These are phyloP conservation scores for Saccostrea cuccullata DNA, from an alignment of 1,140 invertebrate genomes.

Conservation along the genomic window DNA sequence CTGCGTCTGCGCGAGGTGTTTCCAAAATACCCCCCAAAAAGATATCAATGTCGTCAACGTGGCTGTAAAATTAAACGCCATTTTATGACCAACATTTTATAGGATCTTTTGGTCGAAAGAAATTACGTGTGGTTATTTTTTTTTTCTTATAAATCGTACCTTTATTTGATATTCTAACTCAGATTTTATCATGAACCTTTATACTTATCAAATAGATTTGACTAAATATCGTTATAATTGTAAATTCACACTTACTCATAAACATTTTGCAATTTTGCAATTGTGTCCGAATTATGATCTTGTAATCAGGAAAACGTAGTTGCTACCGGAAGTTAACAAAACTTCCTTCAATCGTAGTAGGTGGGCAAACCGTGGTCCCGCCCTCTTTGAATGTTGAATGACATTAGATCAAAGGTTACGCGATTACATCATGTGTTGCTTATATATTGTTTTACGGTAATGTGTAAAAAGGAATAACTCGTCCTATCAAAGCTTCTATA, in stretches of 20 bases:
- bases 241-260: background rate
- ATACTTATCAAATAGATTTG: no score
- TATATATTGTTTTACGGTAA: no score
- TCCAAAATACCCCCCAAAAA: background rate
- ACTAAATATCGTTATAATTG: no score
- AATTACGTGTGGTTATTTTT: no score
- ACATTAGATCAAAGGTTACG: conserved; percentile 72
- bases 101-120: no score
- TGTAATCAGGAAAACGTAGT: background rate
- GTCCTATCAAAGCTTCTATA: no score
- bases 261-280: background rate
- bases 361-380: conserved; percentile 90
- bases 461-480: no score
- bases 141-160: no score
- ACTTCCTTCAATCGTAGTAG: conserved; percentile 56
- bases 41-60: background rate
- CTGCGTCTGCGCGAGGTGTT: background rate
- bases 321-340: conserved; percentile 35
- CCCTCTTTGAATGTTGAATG: conserved; percentile 83
- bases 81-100: no score
- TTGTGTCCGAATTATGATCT: background rate
- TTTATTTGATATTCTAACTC: background rate
- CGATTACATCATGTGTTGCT: no score
- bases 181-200: background rate
- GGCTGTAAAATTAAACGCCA: no score